Evolutionary conservation across 2,888 invertebrate species (phyloP).

Genomic region (Nomada goodeniana): DNA sequence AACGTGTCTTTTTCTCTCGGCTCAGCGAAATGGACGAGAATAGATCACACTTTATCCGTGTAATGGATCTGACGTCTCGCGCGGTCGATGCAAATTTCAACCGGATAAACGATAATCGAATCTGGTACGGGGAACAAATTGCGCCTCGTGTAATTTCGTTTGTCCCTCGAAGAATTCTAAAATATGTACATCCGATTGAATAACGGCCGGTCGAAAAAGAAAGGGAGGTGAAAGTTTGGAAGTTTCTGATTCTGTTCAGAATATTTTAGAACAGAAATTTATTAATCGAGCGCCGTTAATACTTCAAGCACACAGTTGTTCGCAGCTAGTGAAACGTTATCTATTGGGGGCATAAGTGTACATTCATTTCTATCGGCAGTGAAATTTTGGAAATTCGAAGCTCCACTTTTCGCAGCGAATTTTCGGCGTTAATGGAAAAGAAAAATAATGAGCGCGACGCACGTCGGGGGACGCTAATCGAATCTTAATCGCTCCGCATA

Average conservation of each 20-base stretch:
- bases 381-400: background rate
- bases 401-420: no score
- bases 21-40: constrained; percentile 1
- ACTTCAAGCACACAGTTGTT: no score
- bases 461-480: background rate
- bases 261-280: no score
- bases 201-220: no score
- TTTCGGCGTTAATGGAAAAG: background rate
- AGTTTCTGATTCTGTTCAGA: no score
- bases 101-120: constrained; percentile 3
- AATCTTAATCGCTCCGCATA: background rate
- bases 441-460: background rate
- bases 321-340: no score
- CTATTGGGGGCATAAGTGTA: background rate
- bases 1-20: constrained; percentile 20
- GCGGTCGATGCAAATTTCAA: constrained; percentile 12
- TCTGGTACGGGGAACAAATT: background rate
- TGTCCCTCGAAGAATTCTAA: background rate
- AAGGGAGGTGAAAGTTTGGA: no score
- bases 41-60: constrained; percentile 23
- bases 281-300: no score
- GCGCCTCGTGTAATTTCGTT: background rate
- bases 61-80: constrained; percentile 12
- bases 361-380: background rate
- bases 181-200: no score